Percentiles rank a stretch among this genome's conserved stretches.
phyloP scores from a whole-genome alignment of 2,113 vertebrate species.

The Collichthys lucidus region DNA sequence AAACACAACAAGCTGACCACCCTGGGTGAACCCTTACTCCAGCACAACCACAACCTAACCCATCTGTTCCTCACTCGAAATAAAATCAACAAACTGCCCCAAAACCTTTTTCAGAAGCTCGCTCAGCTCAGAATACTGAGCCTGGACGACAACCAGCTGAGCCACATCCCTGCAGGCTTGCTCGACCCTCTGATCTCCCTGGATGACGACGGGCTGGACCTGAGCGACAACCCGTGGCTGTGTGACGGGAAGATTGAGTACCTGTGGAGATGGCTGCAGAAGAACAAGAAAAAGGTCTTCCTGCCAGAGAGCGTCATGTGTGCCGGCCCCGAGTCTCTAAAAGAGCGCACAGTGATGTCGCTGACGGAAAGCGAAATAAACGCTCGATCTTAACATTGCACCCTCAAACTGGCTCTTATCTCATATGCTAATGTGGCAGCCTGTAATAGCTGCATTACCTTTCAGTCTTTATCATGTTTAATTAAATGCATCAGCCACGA shows the following conservation, averaged over 20 bases:
- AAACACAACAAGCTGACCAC: slow-evolving; percentile 80
- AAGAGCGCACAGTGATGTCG: slow-evolving; percentile 38
- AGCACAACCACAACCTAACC: slow-evolving; percentile 58
- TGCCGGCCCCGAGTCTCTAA: too few relatives aligned
- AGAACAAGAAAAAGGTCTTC: slow-evolving; percentile 54
- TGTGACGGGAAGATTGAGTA: slow-evolving; percentile 78
- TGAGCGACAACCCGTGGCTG: slow-evolving; percentile 87
- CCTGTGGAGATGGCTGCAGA: slow-evolving; percentile 81
- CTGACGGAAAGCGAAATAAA: slow-evolving; percentile 64
- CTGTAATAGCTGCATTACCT: background rate
- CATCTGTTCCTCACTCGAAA: slow-evolving; percentile 86
- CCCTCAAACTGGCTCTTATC: background rate
- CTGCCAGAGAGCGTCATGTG: too few relatives aligned
- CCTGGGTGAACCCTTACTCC: slow-evolving; percentile 69
- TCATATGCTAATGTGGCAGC: background rate
- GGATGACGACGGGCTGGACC: slow-evolving; percentile 82
- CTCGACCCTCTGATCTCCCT: slow-evolving; percentile 58
- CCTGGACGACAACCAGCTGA: slow-evolving; percentile 85
- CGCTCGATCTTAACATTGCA: slow-evolving; percentile 30
- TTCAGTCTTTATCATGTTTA: slow-evolving; percentile 1
- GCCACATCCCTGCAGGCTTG: slow-evolving; percentile 68
- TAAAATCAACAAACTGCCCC: slow-evolving; percentile 72
- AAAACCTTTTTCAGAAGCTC: slow-evolving; percentile 67
- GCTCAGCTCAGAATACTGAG: slow-evolving; percentile 73
- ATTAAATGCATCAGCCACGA: slow-evolving; percentile 39